Conservation (phyloP, 2,113 vertebrate species). For the Alligator mississippiensis region DNA sequence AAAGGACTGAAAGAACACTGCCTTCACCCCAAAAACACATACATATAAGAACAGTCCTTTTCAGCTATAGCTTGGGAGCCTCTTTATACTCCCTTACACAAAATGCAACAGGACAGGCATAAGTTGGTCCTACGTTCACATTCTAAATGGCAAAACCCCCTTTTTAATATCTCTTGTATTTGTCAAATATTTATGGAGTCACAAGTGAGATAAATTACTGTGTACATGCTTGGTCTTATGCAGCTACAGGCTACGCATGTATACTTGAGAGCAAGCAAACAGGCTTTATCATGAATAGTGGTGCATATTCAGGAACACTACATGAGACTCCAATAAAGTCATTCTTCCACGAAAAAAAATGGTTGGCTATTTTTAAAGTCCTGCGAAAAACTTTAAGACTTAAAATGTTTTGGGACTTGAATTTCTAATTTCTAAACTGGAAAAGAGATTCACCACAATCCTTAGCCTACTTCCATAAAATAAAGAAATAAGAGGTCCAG, state of each 20-base stretch:
- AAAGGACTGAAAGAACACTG: background rate
- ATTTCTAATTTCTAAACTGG: background rate
- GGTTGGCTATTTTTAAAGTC: background rate
- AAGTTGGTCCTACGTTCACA: background rate
- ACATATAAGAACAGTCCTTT: background rate
- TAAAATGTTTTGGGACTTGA: background rate
- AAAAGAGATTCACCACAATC: background rate
- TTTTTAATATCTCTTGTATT: background rate
- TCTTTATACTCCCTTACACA: background rate
- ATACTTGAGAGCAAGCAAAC: background rate
- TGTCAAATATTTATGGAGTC: background rate
- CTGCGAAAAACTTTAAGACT: background rate
- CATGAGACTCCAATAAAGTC: background rate
- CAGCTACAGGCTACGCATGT: background rate
- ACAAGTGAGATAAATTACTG: background rate
- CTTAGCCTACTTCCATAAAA: slow-evolving; percentile 13
- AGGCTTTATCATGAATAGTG: background rate
- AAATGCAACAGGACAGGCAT: background rate
- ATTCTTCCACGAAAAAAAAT: background rate
- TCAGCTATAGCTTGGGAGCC: background rate
- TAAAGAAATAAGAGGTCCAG: background rate
- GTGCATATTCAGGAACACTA: rapidly evolving
- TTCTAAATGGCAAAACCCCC: background rate
- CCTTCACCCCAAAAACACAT: background rate
- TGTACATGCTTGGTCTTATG: background rate